These are phyloP conservation scores for Saimiri boliviensis DNA, from an alignment of 2,113 vertebrate genomes.

Conservation along the genomic window DNA sequence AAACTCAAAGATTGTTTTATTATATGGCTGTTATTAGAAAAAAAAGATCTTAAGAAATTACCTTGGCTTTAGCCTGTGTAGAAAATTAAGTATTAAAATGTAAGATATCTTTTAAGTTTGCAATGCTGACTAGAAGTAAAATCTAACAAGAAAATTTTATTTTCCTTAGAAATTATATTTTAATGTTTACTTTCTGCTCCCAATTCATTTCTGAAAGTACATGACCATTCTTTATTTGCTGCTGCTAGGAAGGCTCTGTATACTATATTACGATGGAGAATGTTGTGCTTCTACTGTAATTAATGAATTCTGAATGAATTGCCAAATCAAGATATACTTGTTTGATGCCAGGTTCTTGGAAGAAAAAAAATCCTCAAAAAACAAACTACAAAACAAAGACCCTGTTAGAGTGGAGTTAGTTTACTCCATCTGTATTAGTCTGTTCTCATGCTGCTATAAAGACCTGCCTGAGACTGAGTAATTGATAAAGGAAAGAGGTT, in stretches of 20 bases:
- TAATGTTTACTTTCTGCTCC: background rate
- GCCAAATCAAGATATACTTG: background rate
- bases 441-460: too few species aligned
- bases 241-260: background rate
- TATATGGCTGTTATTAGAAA: background rate
- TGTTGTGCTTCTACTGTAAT: background rate
- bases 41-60: slow-evolving; percentile 20
- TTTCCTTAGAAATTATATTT: background rate
- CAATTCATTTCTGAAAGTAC: background rate
- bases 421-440: background rate
- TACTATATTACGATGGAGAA: background rate
- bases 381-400: background rate
- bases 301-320: background rate
- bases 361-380: background rate
- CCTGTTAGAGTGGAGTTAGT: background rate
- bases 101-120: slow-evolving; percentile 22
- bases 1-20: background rate
- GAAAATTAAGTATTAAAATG: slow-evolving; percentile 47
- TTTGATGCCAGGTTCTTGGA: background rate
- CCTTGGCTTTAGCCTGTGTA: background rate
- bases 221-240: background rate
- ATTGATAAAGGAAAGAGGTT: too few species aligned
- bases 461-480: too few species aligned
- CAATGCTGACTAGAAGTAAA: background rate
- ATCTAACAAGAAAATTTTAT: slow-evolving; percentile 17